Evolutionary conservation across 2,888 invertebrate genomes (phyloP).

Genomic region (Odontocerum albicorne): DNA sequence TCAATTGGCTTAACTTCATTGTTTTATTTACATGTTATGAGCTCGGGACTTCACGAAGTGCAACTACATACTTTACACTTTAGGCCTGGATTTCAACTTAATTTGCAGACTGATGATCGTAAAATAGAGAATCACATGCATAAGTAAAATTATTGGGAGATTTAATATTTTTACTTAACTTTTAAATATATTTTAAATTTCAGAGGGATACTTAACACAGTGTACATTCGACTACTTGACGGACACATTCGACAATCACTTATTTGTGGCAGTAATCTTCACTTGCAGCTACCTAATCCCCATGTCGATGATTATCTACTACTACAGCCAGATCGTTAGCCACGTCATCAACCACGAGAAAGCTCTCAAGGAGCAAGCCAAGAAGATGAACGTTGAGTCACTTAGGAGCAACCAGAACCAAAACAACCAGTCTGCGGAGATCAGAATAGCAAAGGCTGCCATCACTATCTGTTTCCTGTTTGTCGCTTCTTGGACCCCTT

Average conservation of each 20-base stretch:
- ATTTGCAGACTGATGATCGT: no score
- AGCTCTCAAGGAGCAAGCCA: conserved; percentile 71
- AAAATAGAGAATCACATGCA: no score
- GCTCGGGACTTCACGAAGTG: no score
- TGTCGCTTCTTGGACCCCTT: conserved; percentile 89
- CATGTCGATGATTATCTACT: conserved; percentile 75
- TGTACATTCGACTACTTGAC: conserved; percentile 83
- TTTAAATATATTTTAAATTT: conserved; percentile 32
- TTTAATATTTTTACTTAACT: conserved; percentile 11
- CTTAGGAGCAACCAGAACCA: conserved; percentile 67
- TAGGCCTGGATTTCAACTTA: no score
- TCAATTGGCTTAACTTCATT: no score
- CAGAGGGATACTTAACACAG: conserved; percentile 89
- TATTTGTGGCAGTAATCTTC: conserved; percentile 78
- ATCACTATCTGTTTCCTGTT: conserved; percentile 85
- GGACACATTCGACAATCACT: conserved; percentile 74
- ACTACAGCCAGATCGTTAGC: conserved; percentile 84
- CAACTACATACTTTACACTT: no score
- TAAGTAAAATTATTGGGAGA: no score
- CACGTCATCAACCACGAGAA: conserved; percentile 87
- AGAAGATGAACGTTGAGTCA: conserved; percentile 90
- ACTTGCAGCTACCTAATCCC: conserved; percentile 77
- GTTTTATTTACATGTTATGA: no score
- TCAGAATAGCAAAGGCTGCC: conserved; percentile 85
- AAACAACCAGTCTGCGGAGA: conserved; percentile 72